Evolutionary conservation across 2,888 invertebrate species (phyloP).

Genomic region (Diaperis boleti): DNA sequence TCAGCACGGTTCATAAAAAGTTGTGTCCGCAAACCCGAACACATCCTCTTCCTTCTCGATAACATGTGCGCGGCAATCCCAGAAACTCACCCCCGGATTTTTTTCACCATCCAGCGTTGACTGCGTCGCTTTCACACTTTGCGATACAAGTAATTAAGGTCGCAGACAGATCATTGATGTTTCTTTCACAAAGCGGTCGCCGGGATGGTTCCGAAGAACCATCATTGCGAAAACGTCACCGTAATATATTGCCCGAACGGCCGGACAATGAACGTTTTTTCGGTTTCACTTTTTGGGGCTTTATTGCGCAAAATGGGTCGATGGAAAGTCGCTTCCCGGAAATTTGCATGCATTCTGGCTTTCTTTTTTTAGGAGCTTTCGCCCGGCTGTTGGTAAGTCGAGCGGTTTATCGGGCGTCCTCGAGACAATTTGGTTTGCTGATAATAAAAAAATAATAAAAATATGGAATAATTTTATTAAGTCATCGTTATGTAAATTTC

Average conservation of each 20-base stretch:
- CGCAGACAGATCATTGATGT: no score
- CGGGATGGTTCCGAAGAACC: background rate
- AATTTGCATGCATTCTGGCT: background rate
- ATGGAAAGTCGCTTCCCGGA: slow-evolving; percentile 9
- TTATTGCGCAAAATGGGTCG: slow-evolving; percentile 24
- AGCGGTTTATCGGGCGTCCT: background rate
- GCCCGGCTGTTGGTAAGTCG: no score
- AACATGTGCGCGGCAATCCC: slow-evolving; percentile 52
- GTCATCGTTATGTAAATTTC: slow-evolving; percentile 11
- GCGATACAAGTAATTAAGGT: background rate
- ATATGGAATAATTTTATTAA: slow-evolving; percentile 11
- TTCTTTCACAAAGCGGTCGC: no score
- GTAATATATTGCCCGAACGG: slow-evolving; percentile 17
- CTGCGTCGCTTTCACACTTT: slow-evolving; percentile 25
- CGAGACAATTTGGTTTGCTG: background rate
- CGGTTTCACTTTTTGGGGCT: slow-evolving; percentile 30
- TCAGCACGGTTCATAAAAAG: slow-evolving; percentile 53
- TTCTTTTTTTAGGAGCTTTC: no score
- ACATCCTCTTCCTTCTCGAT: slow-evolving; percentile 52
- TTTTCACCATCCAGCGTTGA: slow-evolving; percentile 13
- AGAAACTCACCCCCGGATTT: slow-evolving; percentile 31
- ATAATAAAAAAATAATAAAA: slow-evolving; percentile 5
- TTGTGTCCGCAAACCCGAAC: slow-evolving; percentile 51
- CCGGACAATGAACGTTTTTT: slow-evolving; percentile 24
- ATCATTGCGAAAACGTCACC: slow-evolving; percentile 23